Evolutionary conservation across 2,797 vertebrate genomes (phyloP), one percentile per base, ranked within the genome.

Genomic region (Cyprinodon diabolis): DNA sequence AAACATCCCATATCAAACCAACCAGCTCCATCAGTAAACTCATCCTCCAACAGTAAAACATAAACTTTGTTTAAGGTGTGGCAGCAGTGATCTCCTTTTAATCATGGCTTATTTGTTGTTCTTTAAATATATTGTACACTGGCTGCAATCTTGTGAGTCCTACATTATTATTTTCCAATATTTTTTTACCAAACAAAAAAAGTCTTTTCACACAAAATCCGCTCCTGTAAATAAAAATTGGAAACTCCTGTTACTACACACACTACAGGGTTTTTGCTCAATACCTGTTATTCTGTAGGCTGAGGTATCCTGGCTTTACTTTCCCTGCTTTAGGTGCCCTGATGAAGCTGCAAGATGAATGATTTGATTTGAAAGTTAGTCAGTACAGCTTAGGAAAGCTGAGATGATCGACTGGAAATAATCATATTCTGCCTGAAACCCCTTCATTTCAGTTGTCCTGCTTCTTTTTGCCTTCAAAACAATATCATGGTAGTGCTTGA

Each of bases 401-500:
- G 78, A 87, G 71, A 82, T 77, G 71, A 87, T 88, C 82, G 87
- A 76, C 86, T 72, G 79, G 52, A 73, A 80, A 86, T 89, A 85
- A 92, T 91, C 83, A 86, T 21, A 71, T 87, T 86, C 71, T 54
- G 72, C 77, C 68, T 75, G 78, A 83, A 84, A 75, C 72, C 72
- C 70, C 74, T 79, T 81, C 63, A 51, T 71, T 77, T 85, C 68
- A 66, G 56, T 74, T 75, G 84, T 71, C 62, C 68, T 23, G 70
- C 80, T 81, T 76, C 81, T 71, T 81, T 69, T 68, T 56, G 25
- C 10, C 76, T 76, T 71, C 45, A 45, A 84, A 56, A 72, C 71
- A 70, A 80, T 23, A 80, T 57, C n/a, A 15, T 57, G 40, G 77
- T 78, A 25, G 52, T 2, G 72, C 40, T 70, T 7, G 4, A 72